A percentile compares a stretch with the other conserved stretches of the same genome.
Evolutionary conservation across 2,888 invertebrate species (phyloP).

Genomic region (Empis livida): DNA sequence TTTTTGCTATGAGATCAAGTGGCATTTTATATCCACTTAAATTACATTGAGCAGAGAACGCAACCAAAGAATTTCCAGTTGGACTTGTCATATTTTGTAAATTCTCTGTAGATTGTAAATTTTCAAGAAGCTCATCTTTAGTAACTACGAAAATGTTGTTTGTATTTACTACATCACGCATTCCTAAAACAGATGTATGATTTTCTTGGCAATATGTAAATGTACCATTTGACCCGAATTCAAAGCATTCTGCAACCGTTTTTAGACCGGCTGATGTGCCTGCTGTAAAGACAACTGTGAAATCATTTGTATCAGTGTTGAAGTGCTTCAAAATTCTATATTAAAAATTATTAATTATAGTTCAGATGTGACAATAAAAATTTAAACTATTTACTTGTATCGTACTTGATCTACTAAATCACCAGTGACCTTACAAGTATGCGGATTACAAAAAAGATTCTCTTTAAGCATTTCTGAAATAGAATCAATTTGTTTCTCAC

Average conservation of each 20-base stretch:
- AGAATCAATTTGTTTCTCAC: constrained; percentile 55
- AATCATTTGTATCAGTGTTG: constrained; percentile 64
- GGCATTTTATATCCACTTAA: constrained; percentile 89
- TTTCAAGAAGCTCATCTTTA: constrained; percentile 43
- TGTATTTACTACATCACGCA: constrained; percentile 64
- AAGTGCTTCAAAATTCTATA: constrained; percentile 71
- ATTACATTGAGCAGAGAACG: constrained; percentile 87
- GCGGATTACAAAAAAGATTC: constrained; percentile 85
- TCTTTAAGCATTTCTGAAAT: constrained; percentile 50
- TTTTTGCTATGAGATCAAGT: constrained; percentile 50
- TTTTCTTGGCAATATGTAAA: constrained; percentile 80
- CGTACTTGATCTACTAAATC: constrained; percentile 77
- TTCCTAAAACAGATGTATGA: constrained; percentile 90
- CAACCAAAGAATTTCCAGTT: constrained; percentile 51
- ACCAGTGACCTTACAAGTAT: constrained; percentile 68
- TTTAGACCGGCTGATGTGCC: constrained; percentile 84
- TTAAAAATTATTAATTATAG: constrained; percentile 2
- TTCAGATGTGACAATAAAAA: neutral
- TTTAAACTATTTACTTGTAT: constrained; percentile 41
- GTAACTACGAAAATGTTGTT: constrained; percentile 44
- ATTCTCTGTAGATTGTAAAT: constrained; percentile 16
- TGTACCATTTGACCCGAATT: constrained; percentile 44
- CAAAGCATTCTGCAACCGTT: constrained; percentile 68
- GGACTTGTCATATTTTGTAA: neutral
- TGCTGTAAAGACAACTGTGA: constrained; percentile 84